Evolutionary conservation across 1,140 invertebrate genomes (phyloP), one percentile per base, ranked within the genome.

Genomic region (Calosoma granatense): DNA sequence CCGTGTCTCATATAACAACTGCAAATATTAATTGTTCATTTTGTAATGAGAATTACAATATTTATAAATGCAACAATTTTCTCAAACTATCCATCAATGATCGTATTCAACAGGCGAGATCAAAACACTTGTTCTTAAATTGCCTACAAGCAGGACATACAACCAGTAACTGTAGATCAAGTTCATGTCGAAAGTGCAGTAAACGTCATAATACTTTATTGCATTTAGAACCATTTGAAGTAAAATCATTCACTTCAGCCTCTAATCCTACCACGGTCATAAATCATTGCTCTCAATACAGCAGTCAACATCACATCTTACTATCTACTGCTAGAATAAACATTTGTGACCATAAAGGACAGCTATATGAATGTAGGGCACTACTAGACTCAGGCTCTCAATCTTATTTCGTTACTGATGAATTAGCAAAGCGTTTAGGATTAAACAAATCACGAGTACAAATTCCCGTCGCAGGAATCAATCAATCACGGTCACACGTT

Each of bases 341-440:
- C 14, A 51, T 67, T 19, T 19, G 54, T 2, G 60, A 64, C 54
- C 12, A 6, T 22, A 2, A 53, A 1, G 60, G 61, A 1, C 39
- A 63, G 3, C 15, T 39, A 1, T n/a, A 53, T 1, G 1, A 43
- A 20, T 64, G 64, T 57, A 41, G 64, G 1, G 56, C 60, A 15
- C 51, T 65, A 23, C 56, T 64, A 22, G 65, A 67, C 55, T 9
- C 20, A 0, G 63, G 64, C 9, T 63, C 59, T n/a, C 63, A 66
- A 54, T 59, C 60, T 0, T 63, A 65, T 57, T 65, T 66, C 55
- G 58, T 67, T 0, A 63, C 63, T 39, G 43, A 61, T n/a, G 56
- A 53, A 17, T 39, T 63, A 30, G 22, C 9, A 3, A 21, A 55
- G 1, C 58, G 57, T 23, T 53, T 66, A n/a, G 52, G 56, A 15